Evolutionary conservation across 2,797 vertebrate genomes (phyloP), one percentile per base, ranked within the genome.

Genomic region (Loriculus beryllinus): DNA sequence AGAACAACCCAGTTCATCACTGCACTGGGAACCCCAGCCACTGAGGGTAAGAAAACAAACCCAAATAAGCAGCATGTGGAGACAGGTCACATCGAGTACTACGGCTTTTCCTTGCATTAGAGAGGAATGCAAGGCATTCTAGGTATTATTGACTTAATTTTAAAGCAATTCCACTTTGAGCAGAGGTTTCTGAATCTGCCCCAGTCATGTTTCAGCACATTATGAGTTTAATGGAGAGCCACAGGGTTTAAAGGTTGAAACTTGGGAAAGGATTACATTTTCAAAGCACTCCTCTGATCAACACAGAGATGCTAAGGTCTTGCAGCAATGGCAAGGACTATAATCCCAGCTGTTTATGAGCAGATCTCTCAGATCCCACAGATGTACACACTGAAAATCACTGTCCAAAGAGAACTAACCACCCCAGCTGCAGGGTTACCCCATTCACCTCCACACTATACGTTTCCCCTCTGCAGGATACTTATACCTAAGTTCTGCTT

Each of bases 121-220:
- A 62, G 45, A 88, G 71, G 90, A 96, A 96, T 68, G 71, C 23
- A 67, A 89, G 28, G 49, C 80, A 93, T 89, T 87, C 71, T n/a
- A 49, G 37, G 33, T 68, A 47, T 35, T 90, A 88, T 37, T 94
- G 92, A 92, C 90, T 92, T 92, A 47, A 77, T 65, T 83, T 87
- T 68, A 94, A 82, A 77, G 83, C 0, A 0, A 87, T 52, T 90
- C 56, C 47, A 39, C 78, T 70, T 42, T 5, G 37, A 94, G 59
- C 67, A 84, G 59, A 67, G 67, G 60, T 76, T 88, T 82, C 47
- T 33, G 33, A 18, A 26, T 33, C 39, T 23, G 22, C 35, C 47
- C 10, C 63, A 9, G 3, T 13, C 8, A 0, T 25, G 25, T 78
- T 75, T 70, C 65, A 86, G 74, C 65, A 59, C 22, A 33, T 16